These are phyloP conservation scores for Heliconius sara DNA, from an alignment of 2,888 invertebrate species.

Conservation along the genomic window DNA sequence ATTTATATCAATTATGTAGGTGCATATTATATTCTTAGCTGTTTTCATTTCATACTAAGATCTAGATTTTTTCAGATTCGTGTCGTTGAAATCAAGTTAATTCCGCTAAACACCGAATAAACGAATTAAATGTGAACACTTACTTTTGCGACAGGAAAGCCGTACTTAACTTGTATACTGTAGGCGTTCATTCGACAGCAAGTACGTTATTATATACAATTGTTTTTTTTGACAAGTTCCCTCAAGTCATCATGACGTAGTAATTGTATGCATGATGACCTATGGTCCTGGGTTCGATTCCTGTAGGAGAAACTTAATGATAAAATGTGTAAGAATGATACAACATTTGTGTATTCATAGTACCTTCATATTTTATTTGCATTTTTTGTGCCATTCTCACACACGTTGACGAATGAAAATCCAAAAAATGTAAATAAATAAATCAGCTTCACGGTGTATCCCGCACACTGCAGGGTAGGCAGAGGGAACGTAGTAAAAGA, in stretches of 20 bases:
- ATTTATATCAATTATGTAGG: neutral
- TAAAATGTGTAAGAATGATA: neutral
- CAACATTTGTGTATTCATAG: neutral
- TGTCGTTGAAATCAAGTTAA: conserved; percentile 5
- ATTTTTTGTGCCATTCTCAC: neutral
- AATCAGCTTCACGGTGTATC: too few species aligned
- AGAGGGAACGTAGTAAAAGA: too few species aligned
- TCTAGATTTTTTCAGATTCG: conserved; percentile 7
- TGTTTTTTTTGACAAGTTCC: neutral
- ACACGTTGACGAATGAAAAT: neutral
- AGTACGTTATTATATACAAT: conserved; percentile 3
- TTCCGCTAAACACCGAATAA: conserved; percentile 71
- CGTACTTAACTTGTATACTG: conserved; percentile 69
- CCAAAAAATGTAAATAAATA: neutral
- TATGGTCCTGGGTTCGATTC: neutral
- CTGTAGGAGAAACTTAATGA: neutral
- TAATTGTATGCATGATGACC: neutral
- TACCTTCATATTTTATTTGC: neutral
- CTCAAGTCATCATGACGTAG: neutral
- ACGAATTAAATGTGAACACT: conserved; percentile 53
- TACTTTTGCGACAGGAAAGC: conserved; percentile 75
- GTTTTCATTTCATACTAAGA: conserved; percentile 5
- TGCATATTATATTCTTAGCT: neutral
- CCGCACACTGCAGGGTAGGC: too few species aligned
- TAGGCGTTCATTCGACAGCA: conserved; percentile 41